Base-by-base conservation (phyloP, 1,140 invertebrate genomes). In the Eurosta solidaginis region DNA sequence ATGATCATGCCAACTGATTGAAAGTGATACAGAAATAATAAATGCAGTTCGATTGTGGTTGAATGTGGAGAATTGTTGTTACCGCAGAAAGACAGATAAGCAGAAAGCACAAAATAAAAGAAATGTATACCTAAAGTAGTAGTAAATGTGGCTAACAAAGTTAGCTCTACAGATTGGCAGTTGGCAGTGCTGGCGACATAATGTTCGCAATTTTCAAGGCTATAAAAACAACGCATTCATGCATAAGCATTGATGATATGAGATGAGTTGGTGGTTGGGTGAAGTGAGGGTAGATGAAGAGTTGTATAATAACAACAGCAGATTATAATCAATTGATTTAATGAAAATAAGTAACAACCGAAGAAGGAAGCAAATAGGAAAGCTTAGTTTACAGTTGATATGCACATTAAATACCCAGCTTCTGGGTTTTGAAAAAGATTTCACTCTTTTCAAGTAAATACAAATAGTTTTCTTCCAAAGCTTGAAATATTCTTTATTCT, bases 151-250 rank as follows among this genome's bases (percentile, higher is more conserved):
- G 27, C 59, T 68, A 68, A 68, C 33, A 68, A 40, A 68, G 59
- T 33, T 33, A 68, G 33, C n/a, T 68, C 33, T 33, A n/a, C 40
- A 29, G 59, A n/a, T 68, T 68, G 59, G 33, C 59, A 68, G 59
- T 68, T 68, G 59, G 59, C 59, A 68, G 59, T 68, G 17, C 27
- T 17, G 59, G 27, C 59, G 59, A 36, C 59, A 68, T 68, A 68
- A 42, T 68, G 59, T 68, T 68, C 33, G 59, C 33, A 68, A 68
- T 68, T 40, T 40, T 20, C 59, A 10, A 68, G 33, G 33, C n/a
- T n/a, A n/a, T n/a, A n/a, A n/a, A n/a, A 68, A 20, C 59, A 40
- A 68, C 17, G n/a, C n/a, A n/a, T n/a, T n/a, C n/a, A 40, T 40
- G 7, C 59, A 68, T 3, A 63, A 33, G 3, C 3, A 12, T 5